Percentiles rank a stretch among this genome's conserved stretches.
Conservation (phyloP, 2,888 invertebrate genomes). For the Nymphalis urticae region DNA sequence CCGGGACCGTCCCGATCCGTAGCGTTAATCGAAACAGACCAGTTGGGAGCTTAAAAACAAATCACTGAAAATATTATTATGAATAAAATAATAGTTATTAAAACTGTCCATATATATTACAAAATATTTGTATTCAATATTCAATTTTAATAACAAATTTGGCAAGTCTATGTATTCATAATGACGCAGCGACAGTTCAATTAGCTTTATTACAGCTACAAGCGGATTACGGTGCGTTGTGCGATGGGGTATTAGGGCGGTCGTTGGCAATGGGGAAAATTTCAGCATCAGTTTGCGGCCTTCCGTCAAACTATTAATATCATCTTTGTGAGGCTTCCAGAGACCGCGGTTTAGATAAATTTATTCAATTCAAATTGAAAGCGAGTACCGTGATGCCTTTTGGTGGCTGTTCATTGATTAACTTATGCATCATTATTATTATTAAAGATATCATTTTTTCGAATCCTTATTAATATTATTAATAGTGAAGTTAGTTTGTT, state of each 20-base stretch:
- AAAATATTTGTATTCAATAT: not conserved
- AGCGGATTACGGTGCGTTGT: slow-evolving; percentile 63
- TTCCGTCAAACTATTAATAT: slow-evolving; percentile 72
- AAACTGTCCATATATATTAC: too few relatives aligned
- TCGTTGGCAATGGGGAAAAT: slow-evolving; percentile 61
- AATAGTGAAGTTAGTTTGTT: too few relatives aligned
- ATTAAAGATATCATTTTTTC: not conserved
- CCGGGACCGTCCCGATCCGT: too few relatives aligned
- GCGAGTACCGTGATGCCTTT: slow-evolving; percentile 38
- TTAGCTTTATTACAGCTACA: slow-evolving; percentile 68
- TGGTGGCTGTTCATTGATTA: slow-evolving; percentile 65
- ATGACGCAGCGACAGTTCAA: slow-evolving; percentile 58
- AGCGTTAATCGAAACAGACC: too few relatives aligned
- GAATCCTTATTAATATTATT: too few relatives aligned
- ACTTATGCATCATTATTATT: too few relatives aligned
- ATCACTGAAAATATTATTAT: too few relatives aligned
- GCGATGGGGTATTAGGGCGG: slow-evolving; percentile 61
- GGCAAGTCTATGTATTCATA: slow-evolving; percentile 26
- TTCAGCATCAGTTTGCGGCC: slow-evolving; percentile 48
- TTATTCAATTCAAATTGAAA: slow-evolving; percentile 66
- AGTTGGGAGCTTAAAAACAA: too few relatives aligned
- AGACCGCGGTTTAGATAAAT: slow-evolving; percentile 73
- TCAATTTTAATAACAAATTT: not conserved
- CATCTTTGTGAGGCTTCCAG: slow-evolving; percentile 72
- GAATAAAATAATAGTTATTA: too few relatives aligned